Evolutionary conservation across 2,797 vertebrate species (phyloP).

Genomic region (Holocentrus rufus): DNA sequence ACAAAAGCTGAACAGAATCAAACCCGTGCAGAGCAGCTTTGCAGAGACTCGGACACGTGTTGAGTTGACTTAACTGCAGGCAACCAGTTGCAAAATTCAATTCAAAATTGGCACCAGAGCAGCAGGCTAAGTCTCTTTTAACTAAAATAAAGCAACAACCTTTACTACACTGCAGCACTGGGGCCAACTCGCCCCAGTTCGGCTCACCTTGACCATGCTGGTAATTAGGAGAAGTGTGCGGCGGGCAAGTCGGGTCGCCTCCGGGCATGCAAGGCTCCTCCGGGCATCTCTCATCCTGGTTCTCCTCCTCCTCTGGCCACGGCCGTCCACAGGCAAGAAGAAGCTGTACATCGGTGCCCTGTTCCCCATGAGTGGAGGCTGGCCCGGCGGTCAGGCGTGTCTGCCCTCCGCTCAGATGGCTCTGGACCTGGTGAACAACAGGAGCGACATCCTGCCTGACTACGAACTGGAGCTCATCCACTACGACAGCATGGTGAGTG

Average conservation of each 20-base stretch:
- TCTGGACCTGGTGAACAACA: constrained; percentile 90
- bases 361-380: constrained; percentile 94
- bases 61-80: constrained; percentile 39
- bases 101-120: too few relatives aligned
- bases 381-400: constrained; percentile 93
- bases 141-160: background rate
- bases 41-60: constrained; percentile 67
- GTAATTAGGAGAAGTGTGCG: constrained; percentile 28
- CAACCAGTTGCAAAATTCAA: background rate
- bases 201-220: constrained; percentile 66
- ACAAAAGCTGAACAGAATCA: background rate
- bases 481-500: constrained; percentile 92
- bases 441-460: constrained; percentile 91
- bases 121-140: too few relatives aligned
- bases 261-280: constrained; percentile 39
- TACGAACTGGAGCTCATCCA: constrained; percentile 92
- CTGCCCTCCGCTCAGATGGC: constrained; percentile 92
- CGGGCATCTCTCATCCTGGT: constrained; percentile 61
- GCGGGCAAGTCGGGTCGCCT: constrained; percentile 32
- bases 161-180: constrained; percentile 40
- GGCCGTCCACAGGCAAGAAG: constrained; percentile 84
- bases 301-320: constrained; percentile 53
- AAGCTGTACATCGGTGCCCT: constrained; percentile 93
- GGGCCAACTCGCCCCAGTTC: constrained; percentile 8
- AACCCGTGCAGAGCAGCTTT: background rate